phyloP scores from a whole-genome alignment of 1,140 invertebrate genomes.

The Papilio polytes region DNA sequence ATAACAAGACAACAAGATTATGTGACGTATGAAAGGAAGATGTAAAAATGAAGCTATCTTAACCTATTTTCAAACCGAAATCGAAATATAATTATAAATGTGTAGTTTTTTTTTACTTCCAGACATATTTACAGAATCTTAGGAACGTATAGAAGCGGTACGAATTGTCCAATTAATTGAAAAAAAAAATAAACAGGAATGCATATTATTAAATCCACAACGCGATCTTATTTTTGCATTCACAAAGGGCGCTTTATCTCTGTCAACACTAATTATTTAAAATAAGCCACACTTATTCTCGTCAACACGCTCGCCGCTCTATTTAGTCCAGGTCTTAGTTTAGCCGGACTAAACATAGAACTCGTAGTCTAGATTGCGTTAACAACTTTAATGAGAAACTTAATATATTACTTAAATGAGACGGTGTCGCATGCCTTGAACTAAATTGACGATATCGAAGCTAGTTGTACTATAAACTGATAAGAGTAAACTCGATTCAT shows the following conservation, averaged over 20 bases:
- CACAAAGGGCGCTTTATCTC: neutral
- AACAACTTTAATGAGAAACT: slow-evolving; percentile 27
- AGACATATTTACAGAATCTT: too few species aligned
- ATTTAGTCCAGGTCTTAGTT: slow-evolving; percentile 1
- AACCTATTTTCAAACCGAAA: too few species aligned
- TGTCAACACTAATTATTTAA: slow-evolving; percentile 20
- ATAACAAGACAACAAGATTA: too few species aligned
- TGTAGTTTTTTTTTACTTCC: too few species aligned
- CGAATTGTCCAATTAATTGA: too few species aligned
- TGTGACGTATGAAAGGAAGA: neutral
- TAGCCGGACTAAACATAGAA: slow-evolving; percentile 19
- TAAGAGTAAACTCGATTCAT: neutral
- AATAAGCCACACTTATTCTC: slow-evolving; percentile 12
- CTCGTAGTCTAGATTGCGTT: slow-evolving; percentile 17
- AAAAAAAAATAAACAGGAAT: too few species aligned
- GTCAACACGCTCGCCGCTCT: slow-evolving; percentile 9
- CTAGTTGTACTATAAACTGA: slow-evolving; percentile 6
- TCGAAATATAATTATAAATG: too few species aligned
- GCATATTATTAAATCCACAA: too few species aligned
- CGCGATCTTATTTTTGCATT: neutral
- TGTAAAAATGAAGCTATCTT: too few species aligned
- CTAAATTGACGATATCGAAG: slow-evolving; percentile 21
- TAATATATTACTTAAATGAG: slow-evolving; percentile 34
- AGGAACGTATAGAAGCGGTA: too few species aligned
- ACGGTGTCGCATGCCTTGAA: slow-evolving; percentile 7